Base-by-base conservation (phyloP, 2,113 vertebrate species). In the Callaeas wilsoni region DNA sequence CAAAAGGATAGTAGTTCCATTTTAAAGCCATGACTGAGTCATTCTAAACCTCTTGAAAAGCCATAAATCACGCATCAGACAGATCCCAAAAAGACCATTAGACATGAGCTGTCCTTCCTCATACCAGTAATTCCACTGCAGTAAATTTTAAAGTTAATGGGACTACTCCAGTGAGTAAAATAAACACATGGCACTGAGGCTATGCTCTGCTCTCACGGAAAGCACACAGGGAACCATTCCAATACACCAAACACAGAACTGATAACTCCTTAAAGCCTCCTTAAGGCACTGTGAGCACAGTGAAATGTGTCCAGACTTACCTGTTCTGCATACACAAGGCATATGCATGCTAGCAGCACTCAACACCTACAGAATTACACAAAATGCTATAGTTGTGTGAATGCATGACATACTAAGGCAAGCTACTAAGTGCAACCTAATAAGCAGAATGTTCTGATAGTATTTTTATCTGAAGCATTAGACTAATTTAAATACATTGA, bases 1-100 rank as follows among this genome's bases (percentile, higher is more conserved):
- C 92, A 63, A 93, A 97, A 95, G 80, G 10, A 73, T 46, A 84
- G 81, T 12, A 64, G 65, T 65, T 76, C 94, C 65, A 93, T 85
- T 90, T 86, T 65, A 71, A 95, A 92, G 29, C 64, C 41, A 74
- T 42, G 65, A 85, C 59, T 92, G 62, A 95, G 67, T 94, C 85
- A 87, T 74, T 84, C 60, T 88, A 77, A 92, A 73, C 46, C 92
- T 69, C 91, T 32, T 70, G 25, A 85, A 94, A 94, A 93, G 74
- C 70, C 27, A 80, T 82, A 78, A 23, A 90, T 96, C 93, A 95
- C 76, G 74, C 23, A 76, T 50, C 68, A 70, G 79, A 52, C 93
- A n/a, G 86, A 96, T 93, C 96, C 93, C 94, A 78, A 90, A 94
- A 96, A 95, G 85, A 62, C 88, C 93, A 87, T 93, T 96, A 94